These are phyloP conservation scores for Sebastes schlegelii DNA, from an alignment of 2,113 vertebrate genomes.

Conservation along the genomic window DNA sequence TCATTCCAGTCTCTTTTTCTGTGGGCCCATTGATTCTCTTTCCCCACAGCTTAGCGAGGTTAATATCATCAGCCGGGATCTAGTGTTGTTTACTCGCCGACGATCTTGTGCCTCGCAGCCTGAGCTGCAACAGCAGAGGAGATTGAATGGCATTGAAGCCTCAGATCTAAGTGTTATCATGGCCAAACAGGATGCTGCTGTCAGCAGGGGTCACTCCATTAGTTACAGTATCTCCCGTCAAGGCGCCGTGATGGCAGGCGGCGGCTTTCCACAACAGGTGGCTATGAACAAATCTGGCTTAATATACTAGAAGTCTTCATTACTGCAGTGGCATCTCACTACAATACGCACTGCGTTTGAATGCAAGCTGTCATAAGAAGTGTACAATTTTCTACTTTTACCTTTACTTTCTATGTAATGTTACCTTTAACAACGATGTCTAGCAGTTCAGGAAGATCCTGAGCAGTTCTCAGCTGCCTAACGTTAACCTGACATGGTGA, in stretches of 20 bases:
- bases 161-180: constrained; percentile 44
- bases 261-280: constrained; percentile 16
- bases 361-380: too few relatives aligned
- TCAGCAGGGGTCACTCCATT: constrained; percentile 14
- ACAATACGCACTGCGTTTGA: too few relatives aligned
- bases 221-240: background rate
- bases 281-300: too few relatives aligned
- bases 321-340: too few relatives aligned
- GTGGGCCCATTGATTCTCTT: background rate
- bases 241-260: background rate
- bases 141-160: constrained; percentile 12
- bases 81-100: constrained; percentile 11
- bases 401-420: too few relatives aligned
- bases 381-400: too few relatives aligned
- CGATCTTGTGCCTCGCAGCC: background rate
- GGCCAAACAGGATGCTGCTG: constrained; percentile 40
- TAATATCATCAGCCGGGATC: constrained; percentile 14
- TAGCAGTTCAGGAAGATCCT: too few relatives aligned
- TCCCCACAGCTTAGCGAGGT: background rate
- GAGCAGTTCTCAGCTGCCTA: too few relatives aligned
- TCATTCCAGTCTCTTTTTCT: background rate
- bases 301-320: too few relatives aligned
- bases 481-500: too few relatives aligned
- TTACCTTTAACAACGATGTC: too few relatives aligned
- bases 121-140: constrained; percentile 21